Evolutionary conservation across 2,888 invertebrate genomes (phyloP).

Genomic region (Sphecodes monilicornis): DNA sequence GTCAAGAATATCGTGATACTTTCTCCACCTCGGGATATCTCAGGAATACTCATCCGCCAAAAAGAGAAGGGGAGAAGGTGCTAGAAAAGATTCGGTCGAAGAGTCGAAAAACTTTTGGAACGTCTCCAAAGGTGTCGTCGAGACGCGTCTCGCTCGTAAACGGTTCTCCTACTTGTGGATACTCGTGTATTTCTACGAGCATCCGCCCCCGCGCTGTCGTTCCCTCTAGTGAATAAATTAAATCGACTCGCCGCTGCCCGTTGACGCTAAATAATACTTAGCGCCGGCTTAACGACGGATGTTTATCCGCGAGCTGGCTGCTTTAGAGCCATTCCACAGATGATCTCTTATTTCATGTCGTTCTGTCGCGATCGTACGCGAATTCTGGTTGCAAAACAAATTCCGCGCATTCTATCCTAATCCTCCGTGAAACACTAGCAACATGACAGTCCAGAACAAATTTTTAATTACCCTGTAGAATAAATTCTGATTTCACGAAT

Average conservation of each 20-base stretch:
- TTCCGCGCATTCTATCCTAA: background rate
- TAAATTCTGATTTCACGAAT: no score
- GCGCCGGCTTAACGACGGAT: slow-evolving; percentile 74
- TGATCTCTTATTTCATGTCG: slow-evolving; percentile 63
- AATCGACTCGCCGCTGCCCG: slow-evolving; percentile 76
- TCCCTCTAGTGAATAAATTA: slow-evolving; percentile 75
- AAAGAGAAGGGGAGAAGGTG: background rate
- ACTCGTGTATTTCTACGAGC: slow-evolving; percentile 68
- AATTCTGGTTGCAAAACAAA: background rate
- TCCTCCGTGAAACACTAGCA: background rate
- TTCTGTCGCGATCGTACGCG: background rate
- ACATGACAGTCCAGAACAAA: background rate
- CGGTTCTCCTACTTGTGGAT: slow-evolving; percentile 65
- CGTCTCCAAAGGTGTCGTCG: slow-evolving; percentile 70
- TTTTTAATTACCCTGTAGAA: no score
- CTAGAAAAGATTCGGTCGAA: slow-evolving; percentile 14
- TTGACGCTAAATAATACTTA: slow-evolving; percentile 78
- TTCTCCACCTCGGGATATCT: background rate
- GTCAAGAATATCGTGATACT: background rate
- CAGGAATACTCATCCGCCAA: background rate
- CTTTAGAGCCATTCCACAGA: slow-evolving; percentile 21
- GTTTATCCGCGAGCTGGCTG: slow-evolving; percentile 59
- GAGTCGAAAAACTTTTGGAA: slow-evolving; percentile 69
- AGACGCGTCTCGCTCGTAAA: slow-evolving; percentile 71
- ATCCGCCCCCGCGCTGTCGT: slow-evolving; percentile 50